Base-by-base conservation (phyloP, 2,797 vertebrate species). In the Amblyraja radiata region DNA sequence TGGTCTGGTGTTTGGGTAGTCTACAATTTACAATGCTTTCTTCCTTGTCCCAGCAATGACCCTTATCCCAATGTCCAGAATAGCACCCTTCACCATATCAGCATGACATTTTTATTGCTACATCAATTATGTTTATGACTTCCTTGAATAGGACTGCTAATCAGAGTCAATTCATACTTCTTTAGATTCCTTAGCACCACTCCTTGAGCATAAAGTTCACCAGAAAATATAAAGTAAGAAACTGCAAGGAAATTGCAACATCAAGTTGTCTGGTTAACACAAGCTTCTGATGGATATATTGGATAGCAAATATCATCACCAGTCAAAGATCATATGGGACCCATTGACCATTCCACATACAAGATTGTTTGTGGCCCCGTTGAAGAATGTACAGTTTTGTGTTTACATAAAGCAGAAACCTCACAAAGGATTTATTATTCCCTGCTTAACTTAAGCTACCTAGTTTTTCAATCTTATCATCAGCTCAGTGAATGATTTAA, bases 341-440 rank as follows among this genome's bases (percentile, higher is more conserved):
- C 36, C 10, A 76, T 76, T 92, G 90, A 46, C 68, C 73, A 74
- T 54, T 74, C 28, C 63, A 92, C 68, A 92, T 92, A 58, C 46
- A n/a, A 74, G 71, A 92, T 58, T 74, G 39, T 76, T 92, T 73
- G 90, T 74, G 39, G 36, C n/a, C 90, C 23, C 46, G 5, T 46
- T 92, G 71, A 76, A 76, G 65, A 92, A 74, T 16, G 90, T 76
- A 91, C 39, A 76, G 73, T 92, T 23, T 76, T 74, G 21, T 92
- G 68, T 74, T 92, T 92, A 76, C 39, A 92, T 54, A 92, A 76
- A 58, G 68, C 39, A 76, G 71, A 88, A 88, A 88, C 63, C 63
- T 68, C 84, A 88, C 84, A 88, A 88, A 65, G 63, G 36, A 88
- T 88, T 88, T 88, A 88, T 68, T 68, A 68, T 88, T 88, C 84